Base-by-base conservation (phyloP, 2,888 invertebrate species). In the Timema podura region DNA sequence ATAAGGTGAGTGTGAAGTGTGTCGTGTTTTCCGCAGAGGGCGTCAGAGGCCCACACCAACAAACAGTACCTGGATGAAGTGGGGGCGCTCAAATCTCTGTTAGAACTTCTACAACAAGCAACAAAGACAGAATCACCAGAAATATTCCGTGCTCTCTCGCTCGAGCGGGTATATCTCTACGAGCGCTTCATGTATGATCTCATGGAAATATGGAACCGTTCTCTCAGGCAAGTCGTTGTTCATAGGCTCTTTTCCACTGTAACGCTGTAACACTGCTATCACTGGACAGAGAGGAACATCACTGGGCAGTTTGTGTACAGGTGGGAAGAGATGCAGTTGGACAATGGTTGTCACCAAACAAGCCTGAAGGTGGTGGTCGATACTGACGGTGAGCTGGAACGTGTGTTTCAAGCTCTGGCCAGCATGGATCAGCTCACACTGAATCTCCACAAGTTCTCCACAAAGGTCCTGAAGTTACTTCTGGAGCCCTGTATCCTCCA, bases 401-500 rank as follows among this genome's bases (percentile, higher is more conserved):
- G 83, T 72, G 80, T 83, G 66, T 77, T 82, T 11, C 76, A 79
- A 72, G 82, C 83, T 45, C 79, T 84, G 16, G 73, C 80, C 59
- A 75, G 77, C 54, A 75, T 84, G 0, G 76, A 81, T 77, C 76
- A 83, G 77, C 76, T 88, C 76, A 77, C 82, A 77, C 75, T 76
- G 47, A 85, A 85, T 76, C 78, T 91, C 7, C 81, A 85, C 49
- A 81, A 83, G 68, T 86, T 92, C 76, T 82, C 87, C 3, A 82
- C 82, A 70, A 86, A 85, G 75, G 76, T 92, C 16, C 80, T 88
- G 75, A 82, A 85, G 48, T 79, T 85, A 72, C 79, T 91, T 45
- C 81, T 91, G 11, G 78, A 81, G 68, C 86, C 88, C 0, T 83
- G 91, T 0, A 85, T 90, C 69, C 81, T 83, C 67, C 79, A 82